Evolutionary conservation across 2,888 invertebrate genomes (phyloP).

Genomic region (Urechis unicinctus): DNA sequence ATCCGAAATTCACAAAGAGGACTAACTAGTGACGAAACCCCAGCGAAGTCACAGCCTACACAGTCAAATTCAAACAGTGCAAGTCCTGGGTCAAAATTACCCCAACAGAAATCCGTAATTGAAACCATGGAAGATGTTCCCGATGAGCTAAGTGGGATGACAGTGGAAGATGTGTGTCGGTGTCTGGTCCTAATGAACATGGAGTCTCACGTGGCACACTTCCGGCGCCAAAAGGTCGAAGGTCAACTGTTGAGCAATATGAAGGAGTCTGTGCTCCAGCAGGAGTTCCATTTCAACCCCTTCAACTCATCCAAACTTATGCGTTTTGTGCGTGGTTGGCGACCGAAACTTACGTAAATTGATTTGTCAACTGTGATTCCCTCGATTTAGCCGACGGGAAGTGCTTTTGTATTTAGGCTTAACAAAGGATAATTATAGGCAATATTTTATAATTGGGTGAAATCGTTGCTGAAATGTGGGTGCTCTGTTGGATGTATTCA

Average conservation of each 20-base stretch:
- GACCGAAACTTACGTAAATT: conserved; percentile 18
- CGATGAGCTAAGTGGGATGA: conserved; percentile 9
- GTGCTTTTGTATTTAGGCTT: no score
- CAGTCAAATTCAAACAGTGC: no score
- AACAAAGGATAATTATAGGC: no score
- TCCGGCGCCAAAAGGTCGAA: conserved; percentile 15
- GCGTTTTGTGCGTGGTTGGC: conserved; percentile 22
- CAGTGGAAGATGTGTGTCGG: conserved; percentile 17
- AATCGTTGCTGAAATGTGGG: no score
- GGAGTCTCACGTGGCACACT: conserved; percentile 14
- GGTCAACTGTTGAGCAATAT: conserved; percentile 14
- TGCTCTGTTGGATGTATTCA: no score
- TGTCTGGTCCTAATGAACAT: conserved; percentile 21
- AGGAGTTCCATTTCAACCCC: conserved; percentile 17
- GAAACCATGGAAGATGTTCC: conserved; percentile 18
- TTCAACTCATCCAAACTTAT: conserved; percentile 23
- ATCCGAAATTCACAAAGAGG: not conserved
- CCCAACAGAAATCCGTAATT: not conserved
- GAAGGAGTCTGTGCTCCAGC: conserved; percentile 13
- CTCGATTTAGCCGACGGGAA: no score
- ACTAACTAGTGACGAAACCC: not conserved
- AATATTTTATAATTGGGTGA: no score
- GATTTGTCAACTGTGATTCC: no score
- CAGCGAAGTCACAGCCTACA: not conserved
- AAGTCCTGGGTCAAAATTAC: no score